Evolutionary conservation across 2,797 vertebrate species (phyloP).

Genomic region (Macropus fuliginosus): DNA sequence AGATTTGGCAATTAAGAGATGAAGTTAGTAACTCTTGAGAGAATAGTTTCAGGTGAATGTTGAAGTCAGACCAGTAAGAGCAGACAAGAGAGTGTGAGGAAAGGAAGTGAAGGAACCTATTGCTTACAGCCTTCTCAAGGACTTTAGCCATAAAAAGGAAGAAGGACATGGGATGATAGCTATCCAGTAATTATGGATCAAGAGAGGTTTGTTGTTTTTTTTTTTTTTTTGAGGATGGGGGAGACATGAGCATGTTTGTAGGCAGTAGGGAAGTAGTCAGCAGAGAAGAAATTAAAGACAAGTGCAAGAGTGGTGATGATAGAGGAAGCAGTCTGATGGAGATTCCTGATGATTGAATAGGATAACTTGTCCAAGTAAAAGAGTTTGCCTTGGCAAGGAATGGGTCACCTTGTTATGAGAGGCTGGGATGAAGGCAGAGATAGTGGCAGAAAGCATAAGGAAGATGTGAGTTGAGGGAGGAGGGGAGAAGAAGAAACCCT

Average conservation of each 20-base stretch:
- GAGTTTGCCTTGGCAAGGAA: not conserved
- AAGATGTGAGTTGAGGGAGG: not conserved
- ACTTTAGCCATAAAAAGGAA: not conserved
- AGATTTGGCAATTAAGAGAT: not conserved
- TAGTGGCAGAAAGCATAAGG: not conserved
- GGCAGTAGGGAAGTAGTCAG: not conserved
- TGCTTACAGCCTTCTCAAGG: not conserved
- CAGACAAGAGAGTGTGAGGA: not conserved
- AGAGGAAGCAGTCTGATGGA: not conserved
- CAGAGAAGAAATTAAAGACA: not conserved
- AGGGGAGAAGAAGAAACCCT: not conserved
- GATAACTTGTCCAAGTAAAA: not conserved
- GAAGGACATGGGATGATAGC: not conserved
- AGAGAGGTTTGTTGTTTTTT: not conserved
- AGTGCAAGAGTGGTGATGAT: not conserved
- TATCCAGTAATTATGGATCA: not conserved
- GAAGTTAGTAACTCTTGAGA: not conserved
- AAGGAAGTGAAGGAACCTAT: not conserved
- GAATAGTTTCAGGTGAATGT: not conserved
- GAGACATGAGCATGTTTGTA: not conserved
- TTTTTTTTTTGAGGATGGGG: not conserved
- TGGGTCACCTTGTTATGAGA: not conserved
- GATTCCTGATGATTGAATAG: not conserved
- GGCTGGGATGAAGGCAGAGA: not conserved
- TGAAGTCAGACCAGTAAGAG: not conserved